Evolutionary conservation across 1,140 invertebrate species (phyloP).

Genomic region (Nebria ingens): DNA sequence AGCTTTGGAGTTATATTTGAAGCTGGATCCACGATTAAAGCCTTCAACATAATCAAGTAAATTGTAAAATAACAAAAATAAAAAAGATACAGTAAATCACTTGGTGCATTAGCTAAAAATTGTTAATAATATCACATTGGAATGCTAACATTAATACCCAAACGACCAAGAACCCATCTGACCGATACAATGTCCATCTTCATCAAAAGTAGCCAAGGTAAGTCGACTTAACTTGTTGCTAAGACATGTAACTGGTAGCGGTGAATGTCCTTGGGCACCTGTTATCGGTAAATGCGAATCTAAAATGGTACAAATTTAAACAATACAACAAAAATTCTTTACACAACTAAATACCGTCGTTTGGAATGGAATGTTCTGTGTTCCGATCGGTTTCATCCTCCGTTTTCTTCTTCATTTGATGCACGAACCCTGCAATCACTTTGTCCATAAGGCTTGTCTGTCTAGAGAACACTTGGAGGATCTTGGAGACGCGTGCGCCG

Average conservation of each 20-base stretch:
- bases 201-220: slow-evolving; percentile 80
- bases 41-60: no score
- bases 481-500: slow-evolving; percentile 73
- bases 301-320: slow-evolving; percentile 25
- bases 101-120: no score
- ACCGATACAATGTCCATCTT: slow-evolving; percentile 65
- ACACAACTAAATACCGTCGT: not conserved
- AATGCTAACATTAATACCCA: slow-evolving; percentile 46
- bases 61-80: no score
- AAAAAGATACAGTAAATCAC: no score
- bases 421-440: slow-evolving; percentile 75
- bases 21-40: no score
- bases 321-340: not conserved
- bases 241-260: slow-evolving; percentile 35
- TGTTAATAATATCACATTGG: slow-evolving; percentile 4
- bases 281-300: slow-evolving; percentile 39
- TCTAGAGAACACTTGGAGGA: slow-evolving; percentile 77
- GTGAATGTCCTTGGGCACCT: slow-evolving; percentile 24
- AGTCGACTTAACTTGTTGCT: slow-evolving; percentile 78
- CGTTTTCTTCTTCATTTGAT: slow-evolving; percentile 48
- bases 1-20: no score
- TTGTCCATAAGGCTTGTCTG: slow-evolving; percentile 89
- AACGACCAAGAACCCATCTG: slow-evolving; percentile 67
- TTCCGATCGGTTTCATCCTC: slow-evolving; percentile 33
- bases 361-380: slow-evolving; percentile 9